These are phyloP conservation scores for Exephanes ischioxanthus DNA, from an alignment of 2,888 invertebrate species.

Conservation along the genomic window DNA sequence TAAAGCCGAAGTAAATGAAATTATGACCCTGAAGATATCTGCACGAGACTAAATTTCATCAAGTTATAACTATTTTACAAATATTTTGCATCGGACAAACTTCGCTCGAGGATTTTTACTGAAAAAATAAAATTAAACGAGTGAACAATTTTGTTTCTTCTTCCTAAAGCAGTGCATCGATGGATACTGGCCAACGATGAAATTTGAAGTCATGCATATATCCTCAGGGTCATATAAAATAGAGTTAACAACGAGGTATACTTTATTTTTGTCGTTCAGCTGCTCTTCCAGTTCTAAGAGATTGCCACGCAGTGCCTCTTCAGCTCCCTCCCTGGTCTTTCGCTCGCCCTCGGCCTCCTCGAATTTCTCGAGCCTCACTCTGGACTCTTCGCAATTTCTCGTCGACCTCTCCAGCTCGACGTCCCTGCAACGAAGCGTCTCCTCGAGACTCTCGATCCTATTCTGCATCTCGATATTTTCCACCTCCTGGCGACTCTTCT, in stretches of 20 bases:
- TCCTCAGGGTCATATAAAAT: background rate
- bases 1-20: background rate
- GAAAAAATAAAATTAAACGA: no score
- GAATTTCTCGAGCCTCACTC: slow-evolving; percentile 84
- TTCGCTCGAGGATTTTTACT: background rate
- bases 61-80: no score
- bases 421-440: slow-evolving; percentile 86
- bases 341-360: slow-evolving; percentile 85
- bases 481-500: slow-evolving; percentile 89
- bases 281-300: slow-evolving; percentile 88
- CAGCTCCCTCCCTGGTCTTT: slow-evolving; percentile 83
- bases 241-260: slow-evolving; percentile 71
- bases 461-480: slow-evolving; percentile 88
- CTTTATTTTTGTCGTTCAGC: slow-evolving; percentile 88
- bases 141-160: no score
- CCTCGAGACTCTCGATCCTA: slow-evolving; percentile 87
- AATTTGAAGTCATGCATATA: background rate
- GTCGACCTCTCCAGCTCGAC: slow-evolving; percentile 81
- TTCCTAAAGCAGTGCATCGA: background rate
- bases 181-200: background rate
- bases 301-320: slow-evolving; percentile 85
- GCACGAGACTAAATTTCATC: no score
- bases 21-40: background rate
- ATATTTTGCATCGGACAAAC: no score
- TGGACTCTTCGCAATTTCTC: slow-evolving; percentile 80